A percentile compares a stretch with the other conserved stretches of the same genome.
Conservation (phyloP, 1,140 invertebrate species). For the Leptopilina boulardi region DNA sequence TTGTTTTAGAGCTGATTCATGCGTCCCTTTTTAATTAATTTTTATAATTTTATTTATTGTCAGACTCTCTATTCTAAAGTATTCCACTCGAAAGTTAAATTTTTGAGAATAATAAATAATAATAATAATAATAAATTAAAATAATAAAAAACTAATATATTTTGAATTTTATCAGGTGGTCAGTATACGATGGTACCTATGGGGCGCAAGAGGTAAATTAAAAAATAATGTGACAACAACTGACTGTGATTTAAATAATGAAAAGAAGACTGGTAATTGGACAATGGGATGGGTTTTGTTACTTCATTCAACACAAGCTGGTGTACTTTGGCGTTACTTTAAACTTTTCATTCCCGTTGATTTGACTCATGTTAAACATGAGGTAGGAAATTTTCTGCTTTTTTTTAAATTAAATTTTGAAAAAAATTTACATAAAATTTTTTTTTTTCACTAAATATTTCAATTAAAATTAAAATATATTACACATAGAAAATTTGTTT, state of each 20-base stretch:
- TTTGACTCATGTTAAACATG: conserved; percentile 87
- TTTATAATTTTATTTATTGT: too few species aligned
- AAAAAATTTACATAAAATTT: too few species aligned
- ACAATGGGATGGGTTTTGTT: conserved; percentile 77
- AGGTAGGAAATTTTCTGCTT: conserved; percentile 80
- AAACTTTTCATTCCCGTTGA: conserved; percentile 92
- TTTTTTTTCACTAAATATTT: too few species aligned
- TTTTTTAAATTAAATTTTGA: too few species aligned
- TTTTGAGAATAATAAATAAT: too few species aligned
- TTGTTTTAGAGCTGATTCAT: too few species aligned
- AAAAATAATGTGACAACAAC: conserved; percentile 51
- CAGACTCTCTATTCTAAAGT: too few species aligned
- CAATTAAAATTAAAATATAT: too few species aligned
- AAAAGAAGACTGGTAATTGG: conserved; percentile 67
- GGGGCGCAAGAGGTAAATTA: conserved; percentile 72
- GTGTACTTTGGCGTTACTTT: conserved; percentile 93
- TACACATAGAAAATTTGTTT: not conserved
- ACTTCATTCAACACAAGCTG: conserved; percentile 87
- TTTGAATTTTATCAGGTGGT: conserved; percentile 59
- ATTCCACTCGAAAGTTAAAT: too few species aligned
- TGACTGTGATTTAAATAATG: conserved; percentile 56
- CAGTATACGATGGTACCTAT: conserved; percentile 73
- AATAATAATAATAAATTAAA: too few species aligned
- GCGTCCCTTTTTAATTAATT: too few species aligned
- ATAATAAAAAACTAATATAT: not conserved